Evolutionary conservation across 2,888 invertebrate species (phyloP), one percentile per base, ranked within the genome.

Genomic region (Chymomyza amoena): DNA sequence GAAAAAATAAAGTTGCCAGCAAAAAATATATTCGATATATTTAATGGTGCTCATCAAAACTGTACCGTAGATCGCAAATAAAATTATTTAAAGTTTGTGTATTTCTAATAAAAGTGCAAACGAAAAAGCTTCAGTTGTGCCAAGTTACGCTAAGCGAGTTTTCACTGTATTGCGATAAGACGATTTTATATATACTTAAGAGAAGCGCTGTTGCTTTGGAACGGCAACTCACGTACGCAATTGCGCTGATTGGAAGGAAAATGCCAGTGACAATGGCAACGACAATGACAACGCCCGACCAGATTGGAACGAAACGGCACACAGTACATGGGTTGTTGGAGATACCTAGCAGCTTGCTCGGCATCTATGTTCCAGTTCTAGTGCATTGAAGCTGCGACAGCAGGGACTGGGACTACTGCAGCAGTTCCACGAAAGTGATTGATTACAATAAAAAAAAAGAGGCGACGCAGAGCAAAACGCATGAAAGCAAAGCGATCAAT

Each of bases 381-480:
- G 54, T 54, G 18, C 57, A 57, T 57, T 57, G 57, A 28, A 66
- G n/a, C n/a, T 15, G 32, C 60, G 52, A 54, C 16, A 52, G n/a
- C n/a, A 6, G 32, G 39, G 52, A 54, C 16, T 32, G 54, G 28
- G 15, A 28, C 32, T 51, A 57, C 32, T 32, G 32, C 32, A 7
- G 13, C 68, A 75, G 69, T 85, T 85, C 85, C 87, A 85, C 88
- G 86, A 88, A 85, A 84, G 85, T 85, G 85, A 85, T 85, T 85
- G 88, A 85, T 85, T 85, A 88, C 88, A 84, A 88, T 82, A 86
- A 70, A 84, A 79, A 81, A 28, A 28, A 32, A 32, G 1, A 4
- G 70, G 76, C 75, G 66, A 39, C 61, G 64, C 64, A 65, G 73
- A 73, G 73, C 73, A 32, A 69, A 70, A 74, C 64, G 74, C 59